A percentile compares a stretch with the other conserved stretches of the same genome.
Conservation (phyloP, 2,113 vertebrate species). For the Scalopus aquaticus region DNA sequence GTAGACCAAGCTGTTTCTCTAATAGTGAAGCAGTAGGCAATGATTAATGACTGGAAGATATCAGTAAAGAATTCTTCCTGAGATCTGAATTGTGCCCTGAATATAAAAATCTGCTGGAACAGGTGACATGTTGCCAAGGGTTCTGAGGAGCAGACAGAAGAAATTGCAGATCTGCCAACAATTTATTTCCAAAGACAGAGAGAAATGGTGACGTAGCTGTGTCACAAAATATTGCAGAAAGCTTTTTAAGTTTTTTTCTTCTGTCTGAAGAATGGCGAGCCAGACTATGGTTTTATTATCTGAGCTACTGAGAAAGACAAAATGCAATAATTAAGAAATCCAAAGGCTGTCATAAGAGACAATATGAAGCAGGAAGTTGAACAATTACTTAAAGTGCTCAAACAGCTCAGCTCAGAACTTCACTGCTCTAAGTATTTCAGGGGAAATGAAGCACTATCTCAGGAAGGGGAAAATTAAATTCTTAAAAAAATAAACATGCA, state of each 20-base stretch:
- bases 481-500: neutral
- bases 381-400: conserved; percentile 57
- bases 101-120: conserved; percentile 70
- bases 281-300: conserved; percentile 69
- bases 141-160: conserved; percentile 65
- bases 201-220: conserved; percentile 62
- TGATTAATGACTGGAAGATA: conserved; percentile 74
- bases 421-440: neutral
- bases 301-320: conserved; percentile 66
- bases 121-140: conserved; percentile 65
- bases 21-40: conserved; percentile 49
- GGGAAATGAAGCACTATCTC: conserved; percentile 7
- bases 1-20: neutral
- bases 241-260: neutral
- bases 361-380: conserved; percentile 60
- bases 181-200: conserved; percentile 75
- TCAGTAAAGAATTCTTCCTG: conserved; percentile 63
- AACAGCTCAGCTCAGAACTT: conserved; percentile 28
- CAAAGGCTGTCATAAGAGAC: conserved; percentile 72
- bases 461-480: neutral
- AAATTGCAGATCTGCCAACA: conserved; percentile 65
- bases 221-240: conserved; percentile 55
- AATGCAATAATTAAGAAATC: conserved; percentile 77
- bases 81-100: conserved; percentile 68
- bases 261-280: conserved; percentile 44